Conservation (phyloP, 2,888 invertebrate genomes). For the Zygogramma bicolorata region DNA sequence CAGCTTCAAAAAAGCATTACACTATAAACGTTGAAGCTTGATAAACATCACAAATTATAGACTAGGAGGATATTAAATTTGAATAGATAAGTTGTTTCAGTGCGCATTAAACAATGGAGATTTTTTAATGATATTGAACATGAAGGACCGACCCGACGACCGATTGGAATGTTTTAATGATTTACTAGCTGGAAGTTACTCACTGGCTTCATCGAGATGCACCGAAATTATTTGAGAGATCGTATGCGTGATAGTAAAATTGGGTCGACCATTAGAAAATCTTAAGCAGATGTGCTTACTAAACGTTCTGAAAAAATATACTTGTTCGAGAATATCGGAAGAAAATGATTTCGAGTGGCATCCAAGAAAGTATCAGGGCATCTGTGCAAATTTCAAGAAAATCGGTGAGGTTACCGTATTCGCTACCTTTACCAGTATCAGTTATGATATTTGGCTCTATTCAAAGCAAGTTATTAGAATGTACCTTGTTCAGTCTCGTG, state of each 20-base stretch:
- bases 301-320: no score
- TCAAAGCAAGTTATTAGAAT: no score
- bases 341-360: no score
- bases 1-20: background rate
- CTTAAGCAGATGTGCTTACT: no score
- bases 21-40: conserved; percentile 8
- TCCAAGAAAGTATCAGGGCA: no score
- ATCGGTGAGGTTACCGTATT: no score
- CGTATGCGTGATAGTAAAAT: background rate
- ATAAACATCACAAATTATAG: conserved; percentile 24
- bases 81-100: conserved; percentile 17
- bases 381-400: no score
- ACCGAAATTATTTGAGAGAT: background rate
- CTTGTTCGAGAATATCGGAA: no score
- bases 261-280: no score
- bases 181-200: conserved; percentile 11
- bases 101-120: conserved; percentile 11
- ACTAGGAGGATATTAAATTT: conserved; percentile 17
- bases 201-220: background rate
- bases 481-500: no score
- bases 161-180: conserved; percentile 22
- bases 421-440: no score
- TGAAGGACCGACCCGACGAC: conserved; percentile 14
- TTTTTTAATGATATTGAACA: conserved; percentile 10
- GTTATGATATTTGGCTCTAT: no score